A percentile compares a stretch with the other conserved stretches of the same genome.
These are phyloP conservation scores for Aegotheles bennettii DNA, from an alignment of 2,113 vertebrate genomes.

Conservation along the genomic window DNA sequence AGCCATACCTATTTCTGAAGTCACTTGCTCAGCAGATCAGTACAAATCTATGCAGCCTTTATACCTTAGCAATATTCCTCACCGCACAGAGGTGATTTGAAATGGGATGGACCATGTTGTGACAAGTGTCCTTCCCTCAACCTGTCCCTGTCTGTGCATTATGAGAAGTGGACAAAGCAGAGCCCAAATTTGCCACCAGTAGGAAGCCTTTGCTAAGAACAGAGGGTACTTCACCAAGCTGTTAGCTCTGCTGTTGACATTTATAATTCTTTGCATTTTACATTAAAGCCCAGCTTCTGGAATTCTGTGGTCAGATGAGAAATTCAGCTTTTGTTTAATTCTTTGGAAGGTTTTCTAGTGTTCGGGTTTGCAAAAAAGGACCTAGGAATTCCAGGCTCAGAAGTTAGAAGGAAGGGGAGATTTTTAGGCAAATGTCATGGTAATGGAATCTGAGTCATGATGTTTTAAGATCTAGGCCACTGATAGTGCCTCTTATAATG, in stretches of 20 bases:
- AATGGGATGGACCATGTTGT: neutral
- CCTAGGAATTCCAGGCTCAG: neutral
- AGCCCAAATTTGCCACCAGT: neutral
- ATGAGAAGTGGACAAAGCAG: neutral
- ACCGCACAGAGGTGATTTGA: neutral
- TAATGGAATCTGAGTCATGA: conserved; percentile 20
- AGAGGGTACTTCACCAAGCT: neutral
- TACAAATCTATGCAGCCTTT: neutral
- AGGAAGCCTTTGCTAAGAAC: neutral
- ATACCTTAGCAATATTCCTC: neutral
- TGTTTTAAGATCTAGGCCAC: neutral
- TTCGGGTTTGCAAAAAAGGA: neutral
- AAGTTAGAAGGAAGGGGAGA: neutral
- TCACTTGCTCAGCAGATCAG: conserved; percentile 15
- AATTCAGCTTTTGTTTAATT: neutral
- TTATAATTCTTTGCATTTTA: neutral
- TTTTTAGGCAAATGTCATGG: conserved; percentile 30
- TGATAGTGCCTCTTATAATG: neutral
- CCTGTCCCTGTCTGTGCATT: neutral
- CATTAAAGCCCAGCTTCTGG: neutral
- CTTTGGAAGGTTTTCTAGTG: neutral
- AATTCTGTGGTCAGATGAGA: neutral
- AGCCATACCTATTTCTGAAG: neutral
- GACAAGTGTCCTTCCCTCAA: neutral
- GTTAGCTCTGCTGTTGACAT: neutral